Conservation (phyloP, 2,113 vertebrate genomes). For the Ictalurus furcatus region DNA sequence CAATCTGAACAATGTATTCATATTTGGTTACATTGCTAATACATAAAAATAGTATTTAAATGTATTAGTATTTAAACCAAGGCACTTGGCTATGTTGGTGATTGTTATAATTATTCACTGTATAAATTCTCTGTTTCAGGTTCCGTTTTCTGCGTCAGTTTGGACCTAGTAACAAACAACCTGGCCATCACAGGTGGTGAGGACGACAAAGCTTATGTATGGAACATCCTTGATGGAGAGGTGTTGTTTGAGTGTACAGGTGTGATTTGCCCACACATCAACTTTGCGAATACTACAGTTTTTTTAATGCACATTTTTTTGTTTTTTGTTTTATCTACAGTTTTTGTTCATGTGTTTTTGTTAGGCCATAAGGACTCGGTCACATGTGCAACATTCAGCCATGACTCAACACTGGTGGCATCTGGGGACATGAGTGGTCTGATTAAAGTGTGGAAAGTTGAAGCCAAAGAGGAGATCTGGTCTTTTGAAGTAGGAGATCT, state of each 20-base stretch:
- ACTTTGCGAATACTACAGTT: too few relatives aligned
- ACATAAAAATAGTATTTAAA: not conserved
- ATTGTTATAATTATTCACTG: not conserved
- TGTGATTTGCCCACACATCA: slow-evolving; percentile 58
- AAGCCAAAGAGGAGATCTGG: slow-evolving; percentile 88
- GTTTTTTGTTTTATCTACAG: not conserved
- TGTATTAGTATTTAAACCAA: not conserved
- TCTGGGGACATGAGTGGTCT: slow-evolving; percentile 95
- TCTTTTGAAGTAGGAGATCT: slow-evolving; percentile 93
- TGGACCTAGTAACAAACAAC: slow-evolving; percentile 86
- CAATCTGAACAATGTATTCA: not conserved
- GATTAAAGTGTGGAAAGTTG: slow-evolving; percentile 93
- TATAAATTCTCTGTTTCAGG: slow-evolving; percentile 63
- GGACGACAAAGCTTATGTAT: slow-evolving; percentile 91
- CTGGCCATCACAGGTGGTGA: slow-evolving; percentile 90
- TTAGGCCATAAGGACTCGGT: slow-evolving; percentile 96
- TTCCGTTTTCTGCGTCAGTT: slow-evolving; percentile 90
- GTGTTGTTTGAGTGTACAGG: slow-evolving; percentile 89
- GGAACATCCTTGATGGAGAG: slow-evolving; percentile 87
- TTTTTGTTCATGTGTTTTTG: not conserved
- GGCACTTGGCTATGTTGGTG: not conserved
- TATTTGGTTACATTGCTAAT: not conserved
- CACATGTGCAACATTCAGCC: slow-evolving; percentile 87
- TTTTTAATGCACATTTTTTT: not conserved
- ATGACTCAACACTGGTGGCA: slow-evolving; percentile 87